Percentiles rank a stretch among this genome's conserved stretches.
These are phyloP conservation scores for Caenorhabditis panamensis DNA, from an alignment of 2,888 invertebrate species.

Conservation along the genomic window DNA sequence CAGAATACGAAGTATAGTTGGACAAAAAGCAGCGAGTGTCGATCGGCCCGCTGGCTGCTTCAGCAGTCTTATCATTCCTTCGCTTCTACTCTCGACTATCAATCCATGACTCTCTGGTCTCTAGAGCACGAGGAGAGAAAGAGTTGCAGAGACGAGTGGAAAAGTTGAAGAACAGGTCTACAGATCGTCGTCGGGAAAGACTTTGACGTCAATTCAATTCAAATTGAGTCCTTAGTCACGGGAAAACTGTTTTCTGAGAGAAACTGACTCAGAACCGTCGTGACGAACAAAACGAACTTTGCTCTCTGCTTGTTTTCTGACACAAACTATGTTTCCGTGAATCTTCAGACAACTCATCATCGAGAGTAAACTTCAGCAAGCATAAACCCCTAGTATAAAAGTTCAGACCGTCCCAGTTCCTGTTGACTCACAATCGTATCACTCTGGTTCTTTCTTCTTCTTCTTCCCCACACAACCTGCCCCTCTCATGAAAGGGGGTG, in stretches of 20 bases:
- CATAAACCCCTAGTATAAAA: too few species aligned
- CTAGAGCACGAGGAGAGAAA: not conserved
- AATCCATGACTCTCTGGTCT: conserved; percentile 35
- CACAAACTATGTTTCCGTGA: too few species aligned
- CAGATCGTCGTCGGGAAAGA: conserved; percentile 10
- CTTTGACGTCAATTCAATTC: conserved; percentile 25
- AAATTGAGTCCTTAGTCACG: too few species aligned
- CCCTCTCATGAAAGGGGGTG: not conserved
- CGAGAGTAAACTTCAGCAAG: too few species aligned
- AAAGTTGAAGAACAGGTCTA: not conserved
- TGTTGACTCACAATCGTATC: not conserved
- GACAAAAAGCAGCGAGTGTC: conserved; percentile 36
- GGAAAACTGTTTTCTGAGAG: too few species aligned
- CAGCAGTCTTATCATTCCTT: conserved; percentile 38
- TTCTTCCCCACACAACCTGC: not conserved
- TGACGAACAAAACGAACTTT: too few species aligned
- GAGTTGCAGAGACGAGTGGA: conserved; percentile 24
- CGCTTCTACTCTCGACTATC: conserved; percentile 16
- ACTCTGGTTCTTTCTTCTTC: not conserved
- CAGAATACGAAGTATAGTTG: conserved; percentile 12
- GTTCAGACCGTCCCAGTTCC: not conserved
- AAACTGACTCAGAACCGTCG: too few species aligned
- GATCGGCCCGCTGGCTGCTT: too few species aligned
- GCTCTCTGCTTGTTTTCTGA: too few species aligned
- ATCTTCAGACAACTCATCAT: too few species aligned